Evolutionary conservation across 2,113 vertebrate species (phyloP).

Genomic region (Aphyosemion australe): DNA sequence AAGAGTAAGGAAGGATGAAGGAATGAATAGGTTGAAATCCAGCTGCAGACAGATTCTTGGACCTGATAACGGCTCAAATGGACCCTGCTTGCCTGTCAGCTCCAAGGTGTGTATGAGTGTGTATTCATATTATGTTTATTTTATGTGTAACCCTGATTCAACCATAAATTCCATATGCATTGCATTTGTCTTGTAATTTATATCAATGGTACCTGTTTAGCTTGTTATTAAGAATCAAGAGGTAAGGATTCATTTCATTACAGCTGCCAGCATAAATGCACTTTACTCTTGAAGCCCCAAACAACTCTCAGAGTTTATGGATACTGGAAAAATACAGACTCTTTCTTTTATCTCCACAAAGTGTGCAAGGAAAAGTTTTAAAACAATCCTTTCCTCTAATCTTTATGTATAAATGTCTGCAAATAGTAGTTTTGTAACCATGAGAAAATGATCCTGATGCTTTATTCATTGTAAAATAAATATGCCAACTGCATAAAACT

Average conservation of each 20-base stretch:
- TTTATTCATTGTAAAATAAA: no score
- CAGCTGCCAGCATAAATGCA: neutral
- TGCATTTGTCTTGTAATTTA: conserved; percentile 32
- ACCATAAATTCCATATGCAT: conserved; percentile 19
- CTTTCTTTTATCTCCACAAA: no score
- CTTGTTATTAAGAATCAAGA: conserved; percentile 5
- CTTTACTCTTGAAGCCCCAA: neutral
- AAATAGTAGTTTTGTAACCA: no score
- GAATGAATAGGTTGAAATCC: conserved; percentile 46
- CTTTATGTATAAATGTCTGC: no score
- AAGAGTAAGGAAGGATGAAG: conserved; percentile 26
- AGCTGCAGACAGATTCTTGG: conserved; percentile 73
- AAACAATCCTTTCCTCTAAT: no score
- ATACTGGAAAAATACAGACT: no score
- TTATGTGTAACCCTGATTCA: neutral
- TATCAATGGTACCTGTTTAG: no score
- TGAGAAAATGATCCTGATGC: no score
- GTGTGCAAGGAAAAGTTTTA: no score
- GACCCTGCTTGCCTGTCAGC: conserved; percentile 28
- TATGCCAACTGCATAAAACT: no score
- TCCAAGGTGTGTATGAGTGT: neutral
- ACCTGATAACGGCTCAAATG: conserved; percentile 66
- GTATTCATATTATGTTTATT: neutral
- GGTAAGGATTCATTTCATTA: neutral
- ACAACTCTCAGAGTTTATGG: no score